phyloP scores from a whole-genome alignment of 2,888 invertebrate species.

The Drosophila kuntzei region DNA sequence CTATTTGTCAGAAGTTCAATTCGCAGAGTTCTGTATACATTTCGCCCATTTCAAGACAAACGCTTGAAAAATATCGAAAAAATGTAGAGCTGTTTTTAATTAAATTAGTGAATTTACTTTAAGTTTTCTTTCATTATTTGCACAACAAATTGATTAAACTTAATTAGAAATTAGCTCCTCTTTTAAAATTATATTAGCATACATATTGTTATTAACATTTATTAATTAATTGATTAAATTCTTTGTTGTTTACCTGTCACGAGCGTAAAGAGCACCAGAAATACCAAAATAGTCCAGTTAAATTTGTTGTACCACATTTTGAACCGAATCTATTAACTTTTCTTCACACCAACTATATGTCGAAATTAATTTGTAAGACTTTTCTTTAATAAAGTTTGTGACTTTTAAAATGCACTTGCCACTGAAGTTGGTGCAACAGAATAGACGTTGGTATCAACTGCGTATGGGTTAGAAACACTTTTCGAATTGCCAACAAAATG shows the following conservation, averaged over 20 bases:
- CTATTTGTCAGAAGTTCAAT: neutral
- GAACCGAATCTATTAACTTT: slow-evolving; percentile 1
- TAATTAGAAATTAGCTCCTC: neutral
- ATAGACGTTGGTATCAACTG: slow-evolving; percentile 21
- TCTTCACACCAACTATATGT: neutral
- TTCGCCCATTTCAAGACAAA: neutral
- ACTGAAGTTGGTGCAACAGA: slow-evolving; percentile 45
- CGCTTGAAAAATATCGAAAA: neutral
- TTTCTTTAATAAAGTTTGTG: slow-evolving; percentile 25
- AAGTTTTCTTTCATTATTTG: slow-evolving; percentile 2
- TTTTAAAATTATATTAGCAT: slow-evolving; percentile 1
- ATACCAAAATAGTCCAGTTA: slow-evolving; percentile 62
- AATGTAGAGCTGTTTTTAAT: neutral
- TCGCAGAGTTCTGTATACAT: neutral
- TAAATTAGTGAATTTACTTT: slow-evolving; percentile 5
- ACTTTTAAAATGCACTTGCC: slow-evolving; percentile 29
- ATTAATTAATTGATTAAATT: neutral
- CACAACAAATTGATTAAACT: neutral
- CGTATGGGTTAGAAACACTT: slow-evolving; percentile 51
- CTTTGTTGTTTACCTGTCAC: slow-evolving; percentile 65
- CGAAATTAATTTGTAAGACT: slow-evolving; percentile 12
- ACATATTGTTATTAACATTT: neutral
- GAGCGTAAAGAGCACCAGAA: slow-evolving; percentile 64
- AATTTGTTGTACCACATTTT: slow-evolving; percentile 70
- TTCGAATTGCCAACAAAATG: slow-evolving; percentile 73